A percentile compares a stretch with the other conserved stretches of the same genome.
Evolutionary conservation across 2,113 vertebrate species (phyloP).

Genomic region (Pangasianodon gigas): DNA sequence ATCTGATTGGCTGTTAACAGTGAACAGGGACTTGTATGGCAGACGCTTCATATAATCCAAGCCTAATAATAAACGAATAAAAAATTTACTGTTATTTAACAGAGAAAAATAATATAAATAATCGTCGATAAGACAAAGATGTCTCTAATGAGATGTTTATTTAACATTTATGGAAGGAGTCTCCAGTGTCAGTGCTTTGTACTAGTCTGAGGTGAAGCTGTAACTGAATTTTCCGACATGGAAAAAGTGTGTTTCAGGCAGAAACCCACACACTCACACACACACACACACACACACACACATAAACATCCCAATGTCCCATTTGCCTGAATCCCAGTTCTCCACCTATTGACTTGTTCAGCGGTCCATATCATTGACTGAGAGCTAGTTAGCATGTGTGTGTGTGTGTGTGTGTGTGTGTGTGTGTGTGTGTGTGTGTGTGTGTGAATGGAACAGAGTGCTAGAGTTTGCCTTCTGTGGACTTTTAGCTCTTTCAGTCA

Average conservation of each 20-base stretch:
- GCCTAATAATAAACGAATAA: too few relatives aligned
- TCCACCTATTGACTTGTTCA: conserved; percentile 44
- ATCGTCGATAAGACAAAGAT: too few relatives aligned
- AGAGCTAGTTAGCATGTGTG: not conserved
- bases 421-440: conserved; percentile 9
- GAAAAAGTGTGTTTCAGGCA: too few relatives aligned
- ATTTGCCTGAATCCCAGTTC: conserved; percentile 46
- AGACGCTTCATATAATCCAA: not conserved
- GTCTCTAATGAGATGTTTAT: not conserved
- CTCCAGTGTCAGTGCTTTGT: not conserved
- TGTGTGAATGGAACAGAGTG: conserved; percentile 8
- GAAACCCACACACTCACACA: not conserved
- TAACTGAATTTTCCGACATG: too few relatives aligned
- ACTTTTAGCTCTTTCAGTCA: conserved; percentile 1
- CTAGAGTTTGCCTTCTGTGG: conserved; percentile 2
- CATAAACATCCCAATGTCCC: conserved; percentile 28
- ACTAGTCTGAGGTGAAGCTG: too few relatives aligned
- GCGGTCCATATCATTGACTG: conserved; percentile 51
- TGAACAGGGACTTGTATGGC: not conserved
- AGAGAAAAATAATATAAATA: too few relatives aligned
- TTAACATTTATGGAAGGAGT: not conserved
- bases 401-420: not conserved
- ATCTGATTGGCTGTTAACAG: not conserved
- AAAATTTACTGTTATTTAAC: too few relatives aligned
- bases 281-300: conserved; percentile 10